Evolutionary conservation across 2,797 vertebrate species (phyloP).

Genomic region (Myotis planiceps): DNA sequence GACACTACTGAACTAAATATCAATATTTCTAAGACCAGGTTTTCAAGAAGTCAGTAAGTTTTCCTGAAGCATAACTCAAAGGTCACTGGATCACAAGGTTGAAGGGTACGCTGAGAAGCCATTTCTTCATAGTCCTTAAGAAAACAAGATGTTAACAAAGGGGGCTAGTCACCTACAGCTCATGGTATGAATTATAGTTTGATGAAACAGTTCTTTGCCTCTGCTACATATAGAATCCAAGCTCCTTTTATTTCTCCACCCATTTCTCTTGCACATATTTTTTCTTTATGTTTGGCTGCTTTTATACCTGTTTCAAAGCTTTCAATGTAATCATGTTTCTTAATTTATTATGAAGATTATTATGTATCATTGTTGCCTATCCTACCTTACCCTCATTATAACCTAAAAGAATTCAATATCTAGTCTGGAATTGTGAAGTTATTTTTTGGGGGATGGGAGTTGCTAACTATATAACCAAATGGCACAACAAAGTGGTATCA

Average conservation of each 20-base stretch:
- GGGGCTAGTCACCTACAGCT: not conserved
- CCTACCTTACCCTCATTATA: not conserved
- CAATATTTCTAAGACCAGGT: not conserved
- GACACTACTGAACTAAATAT: not conserved
- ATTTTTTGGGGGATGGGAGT: not conserved
- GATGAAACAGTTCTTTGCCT: not conserved
- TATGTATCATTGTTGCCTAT: not conserved
- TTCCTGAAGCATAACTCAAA: not conserved
- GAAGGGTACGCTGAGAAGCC: not conserved
- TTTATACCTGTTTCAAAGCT: not conserved
- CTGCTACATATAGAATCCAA: not conserved
- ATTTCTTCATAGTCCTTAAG: conserved; percentile 33
- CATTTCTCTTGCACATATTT: not conserved
- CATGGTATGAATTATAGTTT: not conserved
- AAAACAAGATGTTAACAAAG: conserved; percentile 29
- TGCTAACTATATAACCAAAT: conserved; percentile 27
- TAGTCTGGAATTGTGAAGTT: not conserved
- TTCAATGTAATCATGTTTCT: conserved; percentile 3
- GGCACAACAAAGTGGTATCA: not conserved
- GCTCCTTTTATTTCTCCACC: not conserved
- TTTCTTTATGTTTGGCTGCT: not conserved
- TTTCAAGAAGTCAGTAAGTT: conserved; percentile 8
- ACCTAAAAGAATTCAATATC: conserved; percentile 38
- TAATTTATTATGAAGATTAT: conserved; percentile 27
- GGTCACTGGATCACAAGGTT: not conserved